Base-by-base conservation (phyloP, 2,888 invertebrate genomes). In the Tenthredo mesomela region DNA sequence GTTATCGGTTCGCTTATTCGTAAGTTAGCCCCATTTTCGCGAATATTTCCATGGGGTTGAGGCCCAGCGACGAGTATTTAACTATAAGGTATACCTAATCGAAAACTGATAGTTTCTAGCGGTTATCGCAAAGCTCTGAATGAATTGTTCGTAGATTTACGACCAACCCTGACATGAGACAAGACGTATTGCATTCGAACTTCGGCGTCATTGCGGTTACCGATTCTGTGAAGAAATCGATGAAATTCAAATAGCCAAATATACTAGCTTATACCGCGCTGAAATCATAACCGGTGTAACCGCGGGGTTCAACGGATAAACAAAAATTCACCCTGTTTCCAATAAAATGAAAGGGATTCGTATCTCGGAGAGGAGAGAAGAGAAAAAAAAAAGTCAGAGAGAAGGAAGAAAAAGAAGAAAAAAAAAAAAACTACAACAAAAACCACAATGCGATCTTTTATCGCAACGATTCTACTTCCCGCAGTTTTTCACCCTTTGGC, bases 111-210 rank as follows among this genome's bases (percentile, higher is more conserved):
- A 78, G 77, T 47, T 33, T 21, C 15, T 18, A 33, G n/a, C 43
- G 65, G 65, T 84, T 84, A 84, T 84, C 78, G 77, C 65, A 43
- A 33, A 78, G 75, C 84, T 77, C 47, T 65, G 78, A 84, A 84
- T 84, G 78, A 77, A 50, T 78, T 65, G 61, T 40, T 80, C 21
- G 61, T 80, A 25, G 80, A 80, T 80, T 80, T 80, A 61, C 61
- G 80, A 80, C 40, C 80, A 3, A 80, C 33, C 25, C 25, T 15
- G 58, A 61, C 25, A 15, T 15, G 58, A 61, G 21, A 58, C 58
- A 12, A 33, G 58, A 21, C n/a, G n/a, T n/a, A n/a, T 2, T 40
- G 80, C n/a, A 10, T 61, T 33, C 54, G 54, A 50, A 54, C 29
- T n/a, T 29, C 33, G 33, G 29, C 54, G 33, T 77, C 77, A 77